Evolutionary conservation across 2,797 vertebrate species (phyloP).

Genomic region (Todus mexicanus): DNA sequence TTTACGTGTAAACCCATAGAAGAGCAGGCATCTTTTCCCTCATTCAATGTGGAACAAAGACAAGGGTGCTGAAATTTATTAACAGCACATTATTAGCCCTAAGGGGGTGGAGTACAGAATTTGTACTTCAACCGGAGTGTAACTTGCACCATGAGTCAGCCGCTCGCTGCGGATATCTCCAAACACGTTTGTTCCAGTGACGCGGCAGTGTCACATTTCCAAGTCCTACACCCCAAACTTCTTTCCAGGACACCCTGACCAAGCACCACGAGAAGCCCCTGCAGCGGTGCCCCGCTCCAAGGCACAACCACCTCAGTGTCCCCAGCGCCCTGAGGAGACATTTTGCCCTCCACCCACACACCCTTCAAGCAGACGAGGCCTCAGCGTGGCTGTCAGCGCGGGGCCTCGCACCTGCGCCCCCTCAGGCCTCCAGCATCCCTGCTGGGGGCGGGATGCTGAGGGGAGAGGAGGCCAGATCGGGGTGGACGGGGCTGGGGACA

Average conservation of each 20-base stretch:
- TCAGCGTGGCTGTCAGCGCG: fast-evolving
- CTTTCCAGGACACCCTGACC: fast-evolving
- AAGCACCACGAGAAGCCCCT: fast-evolving
- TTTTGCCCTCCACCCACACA: fast-evolving
- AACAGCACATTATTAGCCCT: neutral
- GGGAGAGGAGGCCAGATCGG: too few species aligned
- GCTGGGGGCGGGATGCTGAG: too few species aligned
- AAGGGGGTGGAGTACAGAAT: neutral
- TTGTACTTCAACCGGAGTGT: fast-evolving
- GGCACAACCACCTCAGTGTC: neutral
- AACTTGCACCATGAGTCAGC: fast-evolving
- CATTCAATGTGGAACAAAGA: neutral
- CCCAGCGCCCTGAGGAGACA: fast-evolving
- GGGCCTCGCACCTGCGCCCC: neutral
- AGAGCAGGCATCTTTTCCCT: neutral
- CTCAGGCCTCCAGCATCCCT: neutral
- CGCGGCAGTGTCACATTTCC: too few species aligned
- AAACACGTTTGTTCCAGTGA: too few species aligned
- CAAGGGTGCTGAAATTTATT: fast-evolving
- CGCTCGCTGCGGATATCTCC: fast-evolving
- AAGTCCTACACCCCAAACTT: neutral
- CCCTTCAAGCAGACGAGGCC: neutral
- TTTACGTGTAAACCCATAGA: neutral
- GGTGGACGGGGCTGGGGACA: too few species aligned
- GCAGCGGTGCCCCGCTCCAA: fast-evolving